Conservation (phyloP, 23 tunicate genomes). For the Botrylloides violaceus region DNA sequence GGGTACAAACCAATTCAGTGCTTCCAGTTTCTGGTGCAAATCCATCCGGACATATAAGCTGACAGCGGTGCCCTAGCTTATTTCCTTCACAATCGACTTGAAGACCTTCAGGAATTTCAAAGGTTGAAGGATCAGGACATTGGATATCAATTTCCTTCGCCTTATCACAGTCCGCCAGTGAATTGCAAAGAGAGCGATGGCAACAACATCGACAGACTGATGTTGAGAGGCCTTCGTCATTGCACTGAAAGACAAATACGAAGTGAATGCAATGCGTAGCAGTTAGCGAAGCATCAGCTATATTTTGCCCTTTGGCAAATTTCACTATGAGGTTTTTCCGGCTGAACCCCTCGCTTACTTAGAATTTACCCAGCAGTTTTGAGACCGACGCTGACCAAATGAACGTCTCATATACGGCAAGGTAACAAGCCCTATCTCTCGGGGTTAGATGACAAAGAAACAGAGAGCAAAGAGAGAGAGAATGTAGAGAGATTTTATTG, state of each 20-base stretch:
- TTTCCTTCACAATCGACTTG: slow-evolving; percentile 50
- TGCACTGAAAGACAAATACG: slow-evolving; percentile 70
- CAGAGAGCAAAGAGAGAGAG: too few species aligned
- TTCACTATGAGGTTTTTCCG: neutral
- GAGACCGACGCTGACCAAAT: too few species aligned
- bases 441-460: too few species aligned
- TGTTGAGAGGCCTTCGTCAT: slow-evolving; percentile 8
- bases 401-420: too few species aligned
- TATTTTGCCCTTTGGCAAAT: too few species aligned
- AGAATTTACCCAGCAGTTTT: too few species aligned
- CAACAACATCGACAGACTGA: slow-evolving; percentile 97
- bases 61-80: slow-evolving; percentile 61
- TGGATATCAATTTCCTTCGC: slow-evolving; percentile 49
- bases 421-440: too few species aligned
- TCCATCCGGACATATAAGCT: slow-evolving; percentile 65
- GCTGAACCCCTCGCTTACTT: too few species aligned
- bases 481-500: too few species aligned
- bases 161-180: slow-evolving; percentile 46
- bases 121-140: slow-evolving; percentile 51
- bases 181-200: slow-evolving; percentile 58
- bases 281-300: too few species aligned
- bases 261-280: too few species aligned
- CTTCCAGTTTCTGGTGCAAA: slow-evolving; percentile 45
- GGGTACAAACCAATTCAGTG: slow-evolving; percentile 53
- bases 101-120: slow-evolving; percentile 31